These are phyloP conservation scores for Cyclopterus lumpus DNA, from an alignment of 2,797 vertebrate genomes.

Conservation along the genomic window DNA sequence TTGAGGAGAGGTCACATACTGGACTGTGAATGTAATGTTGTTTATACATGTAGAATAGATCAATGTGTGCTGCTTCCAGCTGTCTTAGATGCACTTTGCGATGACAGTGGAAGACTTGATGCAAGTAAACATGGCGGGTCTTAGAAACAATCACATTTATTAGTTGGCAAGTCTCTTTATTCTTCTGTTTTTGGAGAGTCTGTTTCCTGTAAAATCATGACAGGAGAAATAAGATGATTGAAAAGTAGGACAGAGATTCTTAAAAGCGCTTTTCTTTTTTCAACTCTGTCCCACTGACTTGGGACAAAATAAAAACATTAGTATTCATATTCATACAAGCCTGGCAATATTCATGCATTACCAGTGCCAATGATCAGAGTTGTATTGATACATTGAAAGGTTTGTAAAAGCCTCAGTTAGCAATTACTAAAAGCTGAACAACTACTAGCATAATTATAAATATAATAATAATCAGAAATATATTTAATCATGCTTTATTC, in stretches of 20 bases:
- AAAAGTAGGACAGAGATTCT: background rate
- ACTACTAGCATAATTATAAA: background rate
- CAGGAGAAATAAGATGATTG: background rate
- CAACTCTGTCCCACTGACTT: background rate
- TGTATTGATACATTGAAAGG: background rate
- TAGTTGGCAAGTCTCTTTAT: background rate
- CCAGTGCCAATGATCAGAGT: background rate
- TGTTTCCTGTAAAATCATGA: background rate
- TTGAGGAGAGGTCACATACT: background rate
- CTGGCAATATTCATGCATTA: background rate
- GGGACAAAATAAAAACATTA: background rate
- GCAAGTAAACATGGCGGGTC: background rate
- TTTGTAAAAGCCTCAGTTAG: background rate
- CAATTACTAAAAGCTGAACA: background rate
- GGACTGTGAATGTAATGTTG: background rate
- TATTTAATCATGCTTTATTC: background rate
- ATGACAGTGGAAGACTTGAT: background rate
- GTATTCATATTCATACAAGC: background rate
- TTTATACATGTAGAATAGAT: background rate
- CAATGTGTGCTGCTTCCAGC: background rate
- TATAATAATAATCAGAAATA: background rate
- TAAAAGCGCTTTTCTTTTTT: background rate
- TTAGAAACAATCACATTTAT: conserved; percentile 4
- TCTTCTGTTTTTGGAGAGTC: background rate
- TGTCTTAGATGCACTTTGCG: background rate